These are phyloP conservation scores for Sphecodes monilicornis DNA, from an alignment of 2,888 invertebrate genomes.

Conservation along the genomic window DNA sequence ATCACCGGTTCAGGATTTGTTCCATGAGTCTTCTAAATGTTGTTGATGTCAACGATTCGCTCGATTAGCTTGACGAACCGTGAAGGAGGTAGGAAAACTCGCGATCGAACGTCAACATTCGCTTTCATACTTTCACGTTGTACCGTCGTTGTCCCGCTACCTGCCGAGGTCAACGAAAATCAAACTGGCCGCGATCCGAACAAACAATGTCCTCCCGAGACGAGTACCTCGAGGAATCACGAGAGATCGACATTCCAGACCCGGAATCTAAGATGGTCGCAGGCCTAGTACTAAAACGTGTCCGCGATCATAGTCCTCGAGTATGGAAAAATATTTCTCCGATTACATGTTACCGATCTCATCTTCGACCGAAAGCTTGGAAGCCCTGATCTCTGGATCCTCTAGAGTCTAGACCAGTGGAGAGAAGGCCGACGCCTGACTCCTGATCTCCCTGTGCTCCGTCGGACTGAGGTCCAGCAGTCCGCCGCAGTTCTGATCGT, in stretches of 20 bases:
- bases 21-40: too few relatives aligned
- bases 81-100: background rate
- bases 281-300: background rate
- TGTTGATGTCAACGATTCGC: too few relatives aligned
- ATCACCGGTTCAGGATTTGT: background rate
- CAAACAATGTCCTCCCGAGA: background rate
- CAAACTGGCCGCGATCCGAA: background rate
- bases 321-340: slow-evolving; percentile 2
- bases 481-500: slow-evolving; percentile 77
- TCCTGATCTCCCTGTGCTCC: slow-evolving; percentile 82
- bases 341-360: background rate
- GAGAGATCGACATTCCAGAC: background rate
- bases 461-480: slow-evolving; percentile 82
- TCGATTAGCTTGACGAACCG: too few relatives aligned
- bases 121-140: background rate
- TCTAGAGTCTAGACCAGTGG: slow-evolving; percentile 85
- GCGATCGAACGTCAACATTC: background rate
- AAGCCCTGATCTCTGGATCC: slow-evolving; percentile 47
- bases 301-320: background rate
- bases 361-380: background rate
- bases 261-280: too few relatives aligned
- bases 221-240: background rate
- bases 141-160: background rate
- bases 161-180: background rate
- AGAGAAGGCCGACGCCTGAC: slow-evolving; percentile 89